Conservation (phyloP, 2,113 vertebrate species). For the Ivindomyrus marchei region DNA sequence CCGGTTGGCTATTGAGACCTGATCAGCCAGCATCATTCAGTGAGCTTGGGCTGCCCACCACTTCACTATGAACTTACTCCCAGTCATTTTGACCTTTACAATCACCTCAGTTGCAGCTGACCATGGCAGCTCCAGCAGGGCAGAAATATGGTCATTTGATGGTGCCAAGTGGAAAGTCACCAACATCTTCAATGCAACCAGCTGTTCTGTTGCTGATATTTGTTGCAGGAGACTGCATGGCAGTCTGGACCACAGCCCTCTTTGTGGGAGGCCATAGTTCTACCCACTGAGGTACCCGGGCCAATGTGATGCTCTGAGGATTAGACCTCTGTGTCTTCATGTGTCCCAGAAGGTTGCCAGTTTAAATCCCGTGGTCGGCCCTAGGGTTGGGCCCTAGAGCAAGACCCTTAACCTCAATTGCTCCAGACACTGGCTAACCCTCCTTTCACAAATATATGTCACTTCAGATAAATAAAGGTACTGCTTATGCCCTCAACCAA, state of each 20-base stretch:
- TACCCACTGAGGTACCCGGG: neutral
- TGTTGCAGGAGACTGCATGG: neutral
- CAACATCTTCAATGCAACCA: neutral
- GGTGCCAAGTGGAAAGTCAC: neutral
- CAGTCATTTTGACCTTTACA: neutral
- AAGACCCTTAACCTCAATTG: neutral
- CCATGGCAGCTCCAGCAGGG: neutral
- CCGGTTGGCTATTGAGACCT: neutral
- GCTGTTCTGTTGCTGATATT: neutral
- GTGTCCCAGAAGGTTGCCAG: neutral
- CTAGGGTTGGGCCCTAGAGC: neutral
- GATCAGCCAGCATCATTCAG: neutral
- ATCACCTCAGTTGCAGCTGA: neutral
- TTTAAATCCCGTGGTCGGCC: neutral
- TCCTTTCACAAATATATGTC: neutral
- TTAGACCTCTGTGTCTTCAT: neutral
- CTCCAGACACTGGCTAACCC: neutral
- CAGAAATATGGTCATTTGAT: neutral
- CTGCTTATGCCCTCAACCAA: neutral
- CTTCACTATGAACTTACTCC: neutral
- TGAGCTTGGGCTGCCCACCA: neutral
- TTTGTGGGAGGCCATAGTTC: neutral
- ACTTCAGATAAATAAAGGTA: neutral
- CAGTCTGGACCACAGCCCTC: neutral
- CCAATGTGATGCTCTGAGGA: neutral